A percentile compares a stretch with the other conserved stretches of the same genome.
Conservation (phyloP, 2,888 invertebrate species). For the Luperina testacea region DNA sequence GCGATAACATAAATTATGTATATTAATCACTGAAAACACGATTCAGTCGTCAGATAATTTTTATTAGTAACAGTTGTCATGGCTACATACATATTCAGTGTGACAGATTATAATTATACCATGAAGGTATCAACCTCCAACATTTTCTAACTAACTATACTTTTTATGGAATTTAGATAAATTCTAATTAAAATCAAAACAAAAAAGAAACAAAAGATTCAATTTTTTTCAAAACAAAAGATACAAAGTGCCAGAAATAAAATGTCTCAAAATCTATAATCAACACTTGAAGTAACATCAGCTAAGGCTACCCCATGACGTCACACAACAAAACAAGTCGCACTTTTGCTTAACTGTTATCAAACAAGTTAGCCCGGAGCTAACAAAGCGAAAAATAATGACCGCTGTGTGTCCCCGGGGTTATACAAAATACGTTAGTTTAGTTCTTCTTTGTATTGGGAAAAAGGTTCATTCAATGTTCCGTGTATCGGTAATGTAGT, state of each 20-base stretch:
- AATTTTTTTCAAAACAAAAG: too few relatives aligned
- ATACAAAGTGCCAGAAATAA: not conserved
- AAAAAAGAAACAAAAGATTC: too few relatives aligned
- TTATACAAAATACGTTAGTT: constrained; percentile 62
- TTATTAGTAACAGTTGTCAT: too few relatives aligned
- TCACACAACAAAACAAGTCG: constrained; percentile 11
- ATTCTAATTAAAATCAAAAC: not conserved
- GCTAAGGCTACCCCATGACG: constrained; percentile 6
- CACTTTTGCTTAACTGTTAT: constrained; percentile 42
- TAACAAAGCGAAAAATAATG: constrained; percentile 65
- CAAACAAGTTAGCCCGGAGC: constrained; percentile 50
- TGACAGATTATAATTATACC: too few relatives aligned
- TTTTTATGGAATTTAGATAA: not conserved
- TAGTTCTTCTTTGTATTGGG: constrained; percentile 52
- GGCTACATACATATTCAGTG: too few relatives aligned
- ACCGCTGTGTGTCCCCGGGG: constrained; percentile 54
- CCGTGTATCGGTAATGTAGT: constrained; percentile 45
- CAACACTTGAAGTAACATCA: constrained; percentile 19
- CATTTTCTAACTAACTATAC: not conserved
- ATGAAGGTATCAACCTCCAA: too few relatives aligned
- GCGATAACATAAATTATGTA: too few relatives aligned
- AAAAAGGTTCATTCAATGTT: constrained; percentile 55
- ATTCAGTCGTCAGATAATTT: too few relatives aligned
- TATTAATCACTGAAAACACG: too few relatives aligned
- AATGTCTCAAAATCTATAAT: not conserved